Evolutionary conservation across 1,140 invertebrate genomes (phyloP), one percentile per base, ranked within the genome.

Genomic region (Brachionus rubens): DNA sequence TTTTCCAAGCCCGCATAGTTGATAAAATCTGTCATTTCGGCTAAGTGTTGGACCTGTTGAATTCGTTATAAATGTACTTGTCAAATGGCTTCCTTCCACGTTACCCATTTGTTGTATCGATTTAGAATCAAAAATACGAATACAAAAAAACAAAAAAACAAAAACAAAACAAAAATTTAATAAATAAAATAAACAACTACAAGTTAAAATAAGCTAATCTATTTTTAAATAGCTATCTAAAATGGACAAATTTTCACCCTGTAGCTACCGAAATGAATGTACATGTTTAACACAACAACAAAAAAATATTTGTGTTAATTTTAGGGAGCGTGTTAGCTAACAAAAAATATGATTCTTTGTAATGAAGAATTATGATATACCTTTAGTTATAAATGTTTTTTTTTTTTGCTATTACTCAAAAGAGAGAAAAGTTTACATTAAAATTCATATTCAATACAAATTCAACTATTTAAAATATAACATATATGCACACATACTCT

Each of bases 11-110:
- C 75, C 75, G 65, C 75, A 76, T 19, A 59, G 26, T 14, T 76
- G 52, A 16, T 76, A 76, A 48, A 76, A 76, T 26, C 75, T 46
- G 36, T 76, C 75, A 52, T 76, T 76, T 76, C 75, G 40, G 28
- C 75, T 76, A 14, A 52, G 1, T 28, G 33, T 67, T 36, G 43
- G 24, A 47, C 75, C 56, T 21, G 21, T 62, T 40, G 59, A 43
- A 65, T 43, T 65, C 19, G 59, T 16, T 19, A 65, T 65, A 65
- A 65, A 65, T 43, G 33, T 19, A 65, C 26, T 65, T 1, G 59
- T 43, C 40, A 65, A 26, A 43, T 65, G 12, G 28, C 36, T 65
- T 24, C 59, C 59, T 41, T 65, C 59, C 9, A 65, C 59, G 40
- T 65, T 65, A 43, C 59, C 59, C 59, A 65, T 65, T 65, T 41